phyloP scores from a whole-genome alignment of 2,113 vertebrate genomes.

The Macrotis lagotis region DNA sequence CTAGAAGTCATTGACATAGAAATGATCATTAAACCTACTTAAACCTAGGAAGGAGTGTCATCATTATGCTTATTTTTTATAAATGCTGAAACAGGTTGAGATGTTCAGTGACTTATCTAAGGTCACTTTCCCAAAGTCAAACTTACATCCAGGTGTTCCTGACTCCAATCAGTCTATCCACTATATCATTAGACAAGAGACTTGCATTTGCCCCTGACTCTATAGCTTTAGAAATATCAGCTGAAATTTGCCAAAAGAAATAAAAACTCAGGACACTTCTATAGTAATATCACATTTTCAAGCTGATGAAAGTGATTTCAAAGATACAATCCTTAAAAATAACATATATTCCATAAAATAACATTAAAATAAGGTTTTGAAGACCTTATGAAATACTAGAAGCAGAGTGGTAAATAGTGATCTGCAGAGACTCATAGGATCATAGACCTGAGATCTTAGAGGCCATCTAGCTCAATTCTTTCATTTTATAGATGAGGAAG shows the following conservation, averaged over 20 bases:
- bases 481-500: too few species aligned
- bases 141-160: background rate
- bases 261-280: background rate
- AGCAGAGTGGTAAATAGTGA: constrained; percentile 47
- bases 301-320: constrained; percentile 63
- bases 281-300: constrained; percentile 40
- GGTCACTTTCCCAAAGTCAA: background rate
- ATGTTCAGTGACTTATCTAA: background rate
- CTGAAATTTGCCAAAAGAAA: constrained; percentile 30
- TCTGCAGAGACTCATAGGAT: background rate
- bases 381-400: constrained; percentile 63
- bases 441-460: too few species aligned
- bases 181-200: constrained; percentile 1
- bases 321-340: constrained; percentile 54
- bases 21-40: background rate
- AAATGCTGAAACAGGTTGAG: background rate
- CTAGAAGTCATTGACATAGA: background rate
- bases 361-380: constrained; percentile 45
- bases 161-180: background rate
- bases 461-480: too few species aligned
- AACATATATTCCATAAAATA: constrained; percentile 11
- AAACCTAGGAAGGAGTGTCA: background rate
- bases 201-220: background rate
- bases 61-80: background rate
- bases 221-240: background rate